A percentile compares a stretch with the other conserved stretches of the same genome.
Conservation (phyloP, 2,888 invertebrate genomes). For the Neria commutata region DNA sequence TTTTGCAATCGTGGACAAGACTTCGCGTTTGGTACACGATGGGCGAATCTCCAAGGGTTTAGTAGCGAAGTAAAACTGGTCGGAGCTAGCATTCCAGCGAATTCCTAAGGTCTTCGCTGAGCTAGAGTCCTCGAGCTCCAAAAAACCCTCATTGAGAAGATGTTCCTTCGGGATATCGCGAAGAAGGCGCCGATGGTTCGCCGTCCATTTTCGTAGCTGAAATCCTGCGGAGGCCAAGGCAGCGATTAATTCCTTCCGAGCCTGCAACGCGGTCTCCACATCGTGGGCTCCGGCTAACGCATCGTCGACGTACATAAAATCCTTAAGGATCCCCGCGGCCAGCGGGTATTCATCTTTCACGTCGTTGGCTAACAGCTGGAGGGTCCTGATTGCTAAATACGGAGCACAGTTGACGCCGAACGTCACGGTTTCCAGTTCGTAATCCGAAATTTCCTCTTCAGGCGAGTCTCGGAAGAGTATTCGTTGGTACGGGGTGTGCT, state of each 20-base stretch:
- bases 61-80: slow-evolving; percentile 21
- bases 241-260: neutral
- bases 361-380: slow-evolving; percentile 6
- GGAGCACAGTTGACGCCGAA: slow-evolving; percentile 17
- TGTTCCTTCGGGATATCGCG: neutral
- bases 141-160: slow-evolving; percentile 19
- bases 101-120: slow-evolving; percentile 23
- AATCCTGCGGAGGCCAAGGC: slow-evolving; percentile 7
- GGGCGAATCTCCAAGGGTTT: neutral
- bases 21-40: slow-evolving; percentile 22
- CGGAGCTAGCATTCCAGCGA: slow-evolving; percentile 25
- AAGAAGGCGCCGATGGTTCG: neutral
- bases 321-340: slow-evolving; percentile 4
- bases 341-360: slow-evolving; percentile 8
- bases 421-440: slow-evolving; percentile 7
- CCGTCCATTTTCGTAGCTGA: neutral
- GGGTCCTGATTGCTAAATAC: slow-evolving; percentile 13
- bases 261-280: neutral
- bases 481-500: slow-evolving; percentile 6
- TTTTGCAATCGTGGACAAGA: slow-evolving; percentile 25
- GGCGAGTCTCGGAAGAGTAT: slow-evolving; percentile 6
- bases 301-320: slow-evolving; percentile 22
- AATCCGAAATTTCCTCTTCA: neutral
- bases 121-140: slow-evolving; percentile 21
- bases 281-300: slow-evolving; percentile 15